phyloP scores from a whole-genome alignment of 1,140 invertebrate genomes.

The Agrypnia vestita region DNA sequence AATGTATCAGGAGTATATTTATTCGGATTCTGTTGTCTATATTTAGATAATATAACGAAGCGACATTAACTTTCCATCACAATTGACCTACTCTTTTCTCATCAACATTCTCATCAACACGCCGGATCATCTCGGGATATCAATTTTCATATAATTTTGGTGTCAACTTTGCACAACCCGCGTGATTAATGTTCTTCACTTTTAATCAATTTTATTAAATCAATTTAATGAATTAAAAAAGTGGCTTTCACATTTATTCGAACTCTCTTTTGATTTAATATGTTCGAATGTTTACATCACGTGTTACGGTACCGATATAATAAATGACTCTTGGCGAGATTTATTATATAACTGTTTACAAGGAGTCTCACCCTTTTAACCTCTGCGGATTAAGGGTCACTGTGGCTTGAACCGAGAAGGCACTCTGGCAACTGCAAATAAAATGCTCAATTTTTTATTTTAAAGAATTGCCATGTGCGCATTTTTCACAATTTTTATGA shows the following conservation, averaged over 20 bases:
- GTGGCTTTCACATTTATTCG: constrained; percentile 19
- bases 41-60: no score
- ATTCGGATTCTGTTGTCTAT: no score
- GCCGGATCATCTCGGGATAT: no score
- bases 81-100: no score
- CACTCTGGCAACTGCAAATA: neutral
- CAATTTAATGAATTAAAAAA: constrained; percentile 30
- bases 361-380: constrained; percentile 40
- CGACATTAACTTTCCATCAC: no score
- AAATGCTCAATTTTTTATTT: neutral
- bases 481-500: no score
- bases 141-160: no score
- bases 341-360: constrained; percentile 25
- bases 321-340: constrained; percentile 23
- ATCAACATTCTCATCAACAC: no score
- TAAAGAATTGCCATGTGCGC: no score
- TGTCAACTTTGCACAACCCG: neutral
- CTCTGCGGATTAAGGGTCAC: constrained; percentile 12
- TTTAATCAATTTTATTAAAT: constrained; percentile 23
- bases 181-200: constrained; percentile 27
- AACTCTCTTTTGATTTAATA: constrained; percentile 18
- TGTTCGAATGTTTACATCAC: constrained; percentile 36
- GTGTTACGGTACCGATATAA: constrained; percentile 6
- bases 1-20: no score
- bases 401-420: constrained; percentile 4